A percentile compares a stretch with the other conserved stretches of the same genome.
Conservation (phyloP, 2,797 vertebrate species). For the Melanotaenia maccullochi region DNA sequence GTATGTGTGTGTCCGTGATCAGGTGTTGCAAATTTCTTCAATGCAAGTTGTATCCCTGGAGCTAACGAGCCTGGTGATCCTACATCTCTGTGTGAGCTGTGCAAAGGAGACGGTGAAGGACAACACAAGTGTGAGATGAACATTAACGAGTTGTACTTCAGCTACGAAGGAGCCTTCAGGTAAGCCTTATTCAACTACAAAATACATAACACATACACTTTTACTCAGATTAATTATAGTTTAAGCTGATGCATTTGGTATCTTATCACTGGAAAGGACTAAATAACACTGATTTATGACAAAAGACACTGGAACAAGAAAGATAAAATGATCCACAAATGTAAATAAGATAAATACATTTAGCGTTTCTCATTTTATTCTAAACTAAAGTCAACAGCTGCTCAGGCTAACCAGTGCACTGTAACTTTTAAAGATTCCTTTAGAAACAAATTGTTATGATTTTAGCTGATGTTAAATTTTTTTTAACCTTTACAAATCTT, state of each 20-base stretch:
- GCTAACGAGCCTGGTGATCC: slow-evolving; percentile 73
- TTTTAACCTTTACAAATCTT: neutral
- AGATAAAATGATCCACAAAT: neutral
- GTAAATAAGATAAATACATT: neutral
- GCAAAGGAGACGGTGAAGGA: slow-evolving; percentile 79
- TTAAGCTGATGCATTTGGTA: neutral
- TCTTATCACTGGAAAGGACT: neutral
- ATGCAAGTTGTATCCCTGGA: slow-evolving; percentile 91
- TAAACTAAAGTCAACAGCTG: neutral
- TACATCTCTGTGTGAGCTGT: slow-evolving; percentile 86
- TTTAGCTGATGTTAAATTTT: neutral
- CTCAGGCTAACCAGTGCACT: neutral
- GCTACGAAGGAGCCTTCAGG: slow-evolving; percentile 94
- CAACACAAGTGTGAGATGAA: slow-evolving; percentile 80
- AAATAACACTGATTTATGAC: neutral
- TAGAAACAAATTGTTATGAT: no score
- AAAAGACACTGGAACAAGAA: neutral
- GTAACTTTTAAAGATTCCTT: neutral
- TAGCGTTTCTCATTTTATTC: neutral
- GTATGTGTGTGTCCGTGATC: slow-evolving; percentile 27
- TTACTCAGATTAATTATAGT: neutral
- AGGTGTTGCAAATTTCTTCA: slow-evolving; percentile 91
- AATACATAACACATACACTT: neutral
- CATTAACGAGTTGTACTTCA: slow-evolving; percentile 85
- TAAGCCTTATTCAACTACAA: slow-evolving; percentile 56